phyloP scores from a whole-genome alignment of 1,140 invertebrate genomes.

The Pygmarrhopalites habei region DNA sequence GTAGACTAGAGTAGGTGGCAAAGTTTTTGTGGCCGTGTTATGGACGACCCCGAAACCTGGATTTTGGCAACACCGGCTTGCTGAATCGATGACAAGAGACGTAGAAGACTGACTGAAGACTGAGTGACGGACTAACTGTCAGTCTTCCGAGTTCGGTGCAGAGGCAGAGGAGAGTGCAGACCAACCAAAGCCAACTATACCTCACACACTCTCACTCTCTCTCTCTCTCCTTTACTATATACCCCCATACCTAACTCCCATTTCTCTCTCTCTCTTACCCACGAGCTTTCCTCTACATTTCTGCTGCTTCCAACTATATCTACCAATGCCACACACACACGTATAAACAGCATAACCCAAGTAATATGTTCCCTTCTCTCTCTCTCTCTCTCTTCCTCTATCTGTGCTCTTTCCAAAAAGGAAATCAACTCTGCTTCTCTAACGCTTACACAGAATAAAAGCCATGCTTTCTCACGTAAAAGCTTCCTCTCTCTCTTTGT shows the following conservation, averaged over 20 bases:
- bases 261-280: background rate
- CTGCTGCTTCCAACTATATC: too few species aligned
- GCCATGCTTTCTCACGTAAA: background rate
- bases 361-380: too few species aligned
- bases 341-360: too few species aligned
- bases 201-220: background rate
- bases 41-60: conserved; percentile 15
- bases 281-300: background rate
- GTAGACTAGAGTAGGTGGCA: background rate
- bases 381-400: background rate
- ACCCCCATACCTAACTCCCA: background rate
- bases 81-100: conserved; percentile 18
- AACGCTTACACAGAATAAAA: conserved; percentile 1
- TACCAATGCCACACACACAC: too few species aligned
- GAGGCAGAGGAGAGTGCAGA: conserved; percentile 2
- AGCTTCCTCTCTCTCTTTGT: background rate
- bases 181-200: too few species aligned
- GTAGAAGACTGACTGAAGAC: conserved; percentile 16
- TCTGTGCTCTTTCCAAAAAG: background rate
- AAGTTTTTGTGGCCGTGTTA: conserved; percentile 6
- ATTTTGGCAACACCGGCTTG: conserved; percentile 19
- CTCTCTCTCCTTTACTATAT: background rate
- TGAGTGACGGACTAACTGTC: conserved; percentile 18
- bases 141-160: conserved; percentile 10
- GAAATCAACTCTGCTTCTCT: background rate